Evolutionary conservation across 2,113 vertebrate species (phyloP), one percentile per base, ranked within the genome.

Genomic region (Strix uralensis): DNA sequence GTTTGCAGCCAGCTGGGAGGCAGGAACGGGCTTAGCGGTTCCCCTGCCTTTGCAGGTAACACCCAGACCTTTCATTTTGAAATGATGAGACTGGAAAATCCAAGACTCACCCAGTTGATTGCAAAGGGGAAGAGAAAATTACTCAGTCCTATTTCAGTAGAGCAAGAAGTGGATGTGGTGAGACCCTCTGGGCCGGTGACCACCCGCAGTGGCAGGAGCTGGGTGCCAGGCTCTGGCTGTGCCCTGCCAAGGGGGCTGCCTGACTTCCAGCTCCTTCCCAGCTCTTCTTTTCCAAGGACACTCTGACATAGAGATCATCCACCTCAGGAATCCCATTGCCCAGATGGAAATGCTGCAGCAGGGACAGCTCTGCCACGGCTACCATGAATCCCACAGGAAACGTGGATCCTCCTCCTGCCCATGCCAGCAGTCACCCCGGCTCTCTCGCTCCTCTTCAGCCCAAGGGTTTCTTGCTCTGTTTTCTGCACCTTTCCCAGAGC

Each of bases 131-230:
- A 8, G 42, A 26, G n/a, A 55, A 10, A 6, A 30, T 51, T 10
- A 15, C 17, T 51, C 44, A 0, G 7, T 30, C 36, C n/a, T 19
- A 17, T 3, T 18, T 21, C 44, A 4, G 23, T 7, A 15, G 63
- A 36, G 29, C 22, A 2, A 6, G 46, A 27, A 42, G 49, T 14
- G 38, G n/a, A 30, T 8, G 63, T 10, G 55, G 84, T 57, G 51
- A 15, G 26, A n/a, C 22, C 9, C 63, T 69, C 20, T 1, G 10
- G 44, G 57, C 29, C 22, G 19, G 30, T 58, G 71, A 25, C 26
- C 3, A 0, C 2, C 58, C 0, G 0, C 2, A 54, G 57, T 27
- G 78, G 70, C 59, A 36, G 1, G 59, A 47, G 73, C n/a, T 36
- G 85, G 42, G 52, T 69, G 19, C 36, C 74, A 30, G 46, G n/a